Conservation (phyloP, 2,113 vertebrate genomes). For the Gadus chalcogrammus region DNA sequence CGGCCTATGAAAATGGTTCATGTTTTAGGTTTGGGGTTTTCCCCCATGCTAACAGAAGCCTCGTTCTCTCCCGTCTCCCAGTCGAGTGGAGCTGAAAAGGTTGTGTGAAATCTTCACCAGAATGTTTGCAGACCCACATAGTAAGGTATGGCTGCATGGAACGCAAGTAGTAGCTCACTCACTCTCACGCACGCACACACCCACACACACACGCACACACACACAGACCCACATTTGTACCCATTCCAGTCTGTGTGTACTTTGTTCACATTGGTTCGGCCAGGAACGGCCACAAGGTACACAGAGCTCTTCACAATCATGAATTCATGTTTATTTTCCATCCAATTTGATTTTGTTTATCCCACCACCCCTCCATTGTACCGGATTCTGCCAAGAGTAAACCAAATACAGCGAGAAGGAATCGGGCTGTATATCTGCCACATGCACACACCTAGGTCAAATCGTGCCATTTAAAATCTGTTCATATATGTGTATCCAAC, state of each 20-base stretch:
- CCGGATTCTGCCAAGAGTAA: constrained; percentile 70
- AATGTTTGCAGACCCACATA: constrained; percentile 99
- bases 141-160: constrained; percentile 85
- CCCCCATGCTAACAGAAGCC: background rate
- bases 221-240: background rate
- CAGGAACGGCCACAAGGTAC: too few species aligned
- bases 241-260: too few species aligned
- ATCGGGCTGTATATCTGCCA: background rate
- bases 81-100: constrained; percentile 96
- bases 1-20: background rate
- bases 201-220: constrained; percentile 13
- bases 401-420: background rate
- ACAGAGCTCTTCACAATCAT: background rate
- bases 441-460: background rate
- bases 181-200: constrained; percentile 15
- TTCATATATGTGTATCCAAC: background rate
- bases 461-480: too few species aligned
- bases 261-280: too few species aligned
- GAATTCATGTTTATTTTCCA: constrained; percentile 32
- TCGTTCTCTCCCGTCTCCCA: constrained; percentile 52
- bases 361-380: constrained; percentile 57
- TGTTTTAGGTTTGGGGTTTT: background rate
- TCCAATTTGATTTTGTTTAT: constrained; percentile 44
- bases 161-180: constrained; percentile 13
- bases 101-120: constrained; percentile 98